Percentiles rank a stretch among this genome's conserved stretches.
Evolutionary conservation across 2,797 vertebrate genomes (phyloP).

Genomic region (Eupleurogrammus muticus): DNA sequence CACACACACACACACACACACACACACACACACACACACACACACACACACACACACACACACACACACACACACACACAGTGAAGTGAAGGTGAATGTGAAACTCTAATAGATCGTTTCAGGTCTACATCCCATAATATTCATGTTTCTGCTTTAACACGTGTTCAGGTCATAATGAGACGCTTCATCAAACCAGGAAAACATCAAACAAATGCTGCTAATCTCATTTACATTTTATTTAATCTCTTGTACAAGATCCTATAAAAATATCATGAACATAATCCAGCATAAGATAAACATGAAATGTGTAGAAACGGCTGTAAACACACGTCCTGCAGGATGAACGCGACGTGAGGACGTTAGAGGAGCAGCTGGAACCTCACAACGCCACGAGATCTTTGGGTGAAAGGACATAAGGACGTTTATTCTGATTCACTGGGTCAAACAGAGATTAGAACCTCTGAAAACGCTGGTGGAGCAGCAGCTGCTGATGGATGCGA

Average conservation of each 20-base stretch:
- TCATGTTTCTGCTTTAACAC: too few species aligned
- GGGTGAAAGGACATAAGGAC: conserved; percentile 36
- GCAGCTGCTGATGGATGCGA: conserved; percentile 30
- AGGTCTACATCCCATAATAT: conserved; percentile 21
- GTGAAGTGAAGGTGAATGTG: conserved; percentile 9
- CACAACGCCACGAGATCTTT: conserved; percentile 55
- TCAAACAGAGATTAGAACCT: background rate
- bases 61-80: too few species aligned
- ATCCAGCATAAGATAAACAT: conserved; percentile 26
- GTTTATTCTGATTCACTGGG: conserved; percentile 17
- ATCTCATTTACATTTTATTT: conserved; percentile 3
- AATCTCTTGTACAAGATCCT: conserved; percentile 34
- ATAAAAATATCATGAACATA: conserved; percentile 54
- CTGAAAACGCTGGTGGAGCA: conserved; percentile 28
- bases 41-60: too few species aligned
- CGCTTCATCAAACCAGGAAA: conserved; percentile 21
- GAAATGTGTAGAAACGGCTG: conserved; percentile 43
- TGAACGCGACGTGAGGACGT: conserved; percentile 1
- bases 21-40: conserved; percentile 55
- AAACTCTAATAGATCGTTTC: conserved; percentile 46
- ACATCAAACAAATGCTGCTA: conserved; percentile 20
- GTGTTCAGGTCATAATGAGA: conserved; percentile 33
- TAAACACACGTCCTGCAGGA: too few species aligned
- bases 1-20: conserved; percentile 18
- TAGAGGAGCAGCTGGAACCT: conserved; percentile 48